phyloP scores from a whole-genome alignment of 2,797 vertebrate species.

The Atherinosoma microstoma region DNA sequence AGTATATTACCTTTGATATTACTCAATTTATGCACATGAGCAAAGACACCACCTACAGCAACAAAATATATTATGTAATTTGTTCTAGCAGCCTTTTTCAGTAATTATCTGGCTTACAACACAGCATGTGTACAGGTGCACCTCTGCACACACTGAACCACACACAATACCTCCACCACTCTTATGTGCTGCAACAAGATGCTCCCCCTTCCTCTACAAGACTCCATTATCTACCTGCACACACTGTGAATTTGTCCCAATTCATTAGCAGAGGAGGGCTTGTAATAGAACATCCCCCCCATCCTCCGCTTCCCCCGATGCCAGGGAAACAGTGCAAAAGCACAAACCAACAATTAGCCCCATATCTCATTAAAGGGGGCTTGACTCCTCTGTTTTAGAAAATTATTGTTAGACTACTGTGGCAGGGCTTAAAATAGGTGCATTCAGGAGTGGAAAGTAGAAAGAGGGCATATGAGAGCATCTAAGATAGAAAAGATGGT shows the following conservation, averaged over 20 bases:
- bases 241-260: slow-evolving; percentile 78
- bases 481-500: slow-evolving; percentile 17
- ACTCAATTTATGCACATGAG: slow-evolving; percentile 25
- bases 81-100: slow-evolving; percentile 35
- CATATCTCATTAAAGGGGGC: slow-evolving; percentile 88
- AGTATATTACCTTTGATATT: slow-evolving; percentile 14
- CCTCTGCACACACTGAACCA: neutral
- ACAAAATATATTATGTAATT: slow-evolving; percentile 19
- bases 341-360: slow-evolving; percentile 88
- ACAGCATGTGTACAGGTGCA: slow-evolving; percentile 13
- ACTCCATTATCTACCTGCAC: slow-evolving; percentile 78
- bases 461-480: slow-evolving; percentile 39
- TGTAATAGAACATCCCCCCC: slow-evolving; percentile 20
- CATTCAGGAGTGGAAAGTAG: slow-evolving; percentile 38
- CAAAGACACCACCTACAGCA: slow-evolving; percentile 13
- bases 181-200: neutral
- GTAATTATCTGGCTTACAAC: slow-evolving; percentile 29
- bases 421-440: slow-evolving; percentile 76
- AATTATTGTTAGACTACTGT: slow-evolving; percentile 69
- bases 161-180: slow-evolving; percentile 4
- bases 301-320: slow-evolving; percentile 65
- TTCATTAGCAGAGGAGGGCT: slow-evolving; percentile 81
- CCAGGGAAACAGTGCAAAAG: slow-evolving; percentile 76
- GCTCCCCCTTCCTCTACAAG: slow-evolving; percentile 10
- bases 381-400: slow-evolving; percentile 84